phyloP scores from a whole-genome alignment of 2,797 vertebrate species.

The Brachymystax lenok region DNA sequence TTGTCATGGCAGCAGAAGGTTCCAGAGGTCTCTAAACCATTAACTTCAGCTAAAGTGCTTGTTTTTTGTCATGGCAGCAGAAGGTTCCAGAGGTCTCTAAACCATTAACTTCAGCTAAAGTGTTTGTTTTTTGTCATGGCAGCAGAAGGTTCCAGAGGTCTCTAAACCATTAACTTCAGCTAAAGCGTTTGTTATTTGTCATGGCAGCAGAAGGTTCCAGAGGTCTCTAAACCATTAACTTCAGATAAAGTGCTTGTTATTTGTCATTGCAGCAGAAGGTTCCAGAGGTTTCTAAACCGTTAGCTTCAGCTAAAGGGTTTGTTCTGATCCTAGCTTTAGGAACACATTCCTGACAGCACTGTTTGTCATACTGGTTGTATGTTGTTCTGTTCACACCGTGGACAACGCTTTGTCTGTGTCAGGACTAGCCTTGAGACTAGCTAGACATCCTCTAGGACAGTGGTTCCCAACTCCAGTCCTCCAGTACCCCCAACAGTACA shows the following conservation, averaged over 20 bases:
- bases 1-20: not conserved
- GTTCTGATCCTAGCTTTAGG: conserved; percentile 39
- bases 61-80: conserved; percentile 13
- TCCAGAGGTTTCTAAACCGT: conserved; percentile 21
- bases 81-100: no score
- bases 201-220: no score
- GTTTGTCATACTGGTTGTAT: conserved; percentile 34
- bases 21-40: conserved; percentile 21
- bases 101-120: no score
- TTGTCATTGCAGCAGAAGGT: not conserved
- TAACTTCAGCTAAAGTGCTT: conserved; percentile 19
- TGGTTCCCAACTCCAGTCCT: no score
- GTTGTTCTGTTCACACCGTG: conserved; percentile 21
- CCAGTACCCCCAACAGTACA: no score
- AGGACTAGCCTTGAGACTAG: conserved; percentile 38
- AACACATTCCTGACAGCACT: conserved; percentile 41
- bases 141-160: no score
- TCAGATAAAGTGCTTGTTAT: no score
- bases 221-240: no score
- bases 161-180: no score
- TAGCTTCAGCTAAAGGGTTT: conserved; percentile 19
- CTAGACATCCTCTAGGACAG: conserved; percentile 23
- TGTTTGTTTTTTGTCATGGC: no score
- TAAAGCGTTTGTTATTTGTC: no score
- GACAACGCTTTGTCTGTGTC: conserved; percentile 46